These are phyloP conservation scores for Pseudeuparius sepicola DNA, from an alignment of 2,888 invertebrate species.

Conservation along the genomic window DNA sequence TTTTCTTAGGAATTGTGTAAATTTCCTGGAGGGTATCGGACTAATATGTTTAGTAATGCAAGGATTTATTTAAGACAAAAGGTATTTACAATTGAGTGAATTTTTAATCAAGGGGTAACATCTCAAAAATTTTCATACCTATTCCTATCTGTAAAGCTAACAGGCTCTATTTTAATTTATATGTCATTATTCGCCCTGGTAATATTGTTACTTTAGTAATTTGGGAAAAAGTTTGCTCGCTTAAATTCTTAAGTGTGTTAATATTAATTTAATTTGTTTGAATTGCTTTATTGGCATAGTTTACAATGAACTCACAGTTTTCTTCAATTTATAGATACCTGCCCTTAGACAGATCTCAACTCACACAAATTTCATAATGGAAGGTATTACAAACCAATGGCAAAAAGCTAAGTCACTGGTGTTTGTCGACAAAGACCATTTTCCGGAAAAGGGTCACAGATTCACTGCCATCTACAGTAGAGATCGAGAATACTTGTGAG, in stretches of 20 bases:
- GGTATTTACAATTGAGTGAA: too few relatives aligned
- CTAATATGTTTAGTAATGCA: slow-evolving; percentile 54
- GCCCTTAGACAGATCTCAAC: slow-evolving; percentile 52
- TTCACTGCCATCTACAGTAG: slow-evolving; percentile 84
- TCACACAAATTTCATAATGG: slow-evolving; percentile 49
- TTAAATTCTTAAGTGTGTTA: too few relatives aligned
- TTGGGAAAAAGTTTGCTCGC: too few relatives aligned
- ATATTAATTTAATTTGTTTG: slow-evolving; percentile 4
- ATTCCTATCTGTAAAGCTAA: too few relatives aligned
- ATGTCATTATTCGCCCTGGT: too few relatives aligned
- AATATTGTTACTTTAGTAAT: too few relatives aligned
- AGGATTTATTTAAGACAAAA: slow-evolving; percentile 49
- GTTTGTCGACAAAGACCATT: slow-evolving; percentile 57
- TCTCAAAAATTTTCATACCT: too few relatives aligned
- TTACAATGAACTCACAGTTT: background rate
- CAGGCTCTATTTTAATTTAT: too few relatives aligned
- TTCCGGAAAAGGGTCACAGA: slow-evolving; percentile 68
- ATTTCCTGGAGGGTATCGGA: slow-evolving; percentile 46
- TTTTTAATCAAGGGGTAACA: too few relatives aligned
- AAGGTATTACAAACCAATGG: slow-evolving; percentile 47
- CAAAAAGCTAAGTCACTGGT: slow-evolving; percentile 48
- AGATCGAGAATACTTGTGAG: slow-evolving; percentile 88
- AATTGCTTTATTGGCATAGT: slow-evolving; percentile 1
- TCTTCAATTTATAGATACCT: slow-evolving; percentile 42
- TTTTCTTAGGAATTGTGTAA: slow-evolving; percentile 52